Evolutionary conservation across 2,888 invertebrate species (phyloP).

Genomic region (Xestia ashworthii): DNA sequence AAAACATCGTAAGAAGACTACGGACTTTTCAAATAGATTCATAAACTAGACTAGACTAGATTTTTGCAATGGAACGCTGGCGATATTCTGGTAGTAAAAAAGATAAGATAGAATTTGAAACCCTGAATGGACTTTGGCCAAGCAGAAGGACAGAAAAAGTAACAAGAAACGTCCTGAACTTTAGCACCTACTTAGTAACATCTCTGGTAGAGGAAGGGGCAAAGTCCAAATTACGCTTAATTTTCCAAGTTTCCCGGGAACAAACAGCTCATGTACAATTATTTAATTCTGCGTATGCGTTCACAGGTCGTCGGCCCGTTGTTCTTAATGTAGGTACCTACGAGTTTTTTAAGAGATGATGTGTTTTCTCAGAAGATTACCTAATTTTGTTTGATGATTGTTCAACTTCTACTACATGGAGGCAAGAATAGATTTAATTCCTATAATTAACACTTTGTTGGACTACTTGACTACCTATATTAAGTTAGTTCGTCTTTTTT

Average conservation of each 20-base stretch:
- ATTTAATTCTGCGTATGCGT: conserved; percentile 74
- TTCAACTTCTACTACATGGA: not conserved
- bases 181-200: not conserved
- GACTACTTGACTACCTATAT: conserved; percentile 4
- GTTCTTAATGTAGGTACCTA: conserved; percentile 26
- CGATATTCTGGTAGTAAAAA: not conserved
- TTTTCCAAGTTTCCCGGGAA: conserved; percentile 73
- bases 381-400: conserved; percentile 31
- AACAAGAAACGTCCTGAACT: conserved; percentile 6
- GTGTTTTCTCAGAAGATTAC: conserved; percentile 52
- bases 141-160: not conserved
- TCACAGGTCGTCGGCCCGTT: conserved; percentile 63
- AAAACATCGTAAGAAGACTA: not conserved
- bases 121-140: not conserved
- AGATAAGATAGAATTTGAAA: not conserved
- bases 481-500: conserved; percentile 18
- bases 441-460: not conserved
- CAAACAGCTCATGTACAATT: conserved; percentile 74
- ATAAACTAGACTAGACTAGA: not conserved
- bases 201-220: conserved; percentile 9
- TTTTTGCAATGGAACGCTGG: not conserved
- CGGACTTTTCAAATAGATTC: not conserved
- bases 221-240: conserved; percentile 39
- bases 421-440: not conserved
- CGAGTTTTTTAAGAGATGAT: conserved; percentile 35